A percentile compares a stretch with the other conserved stretches of the same genome.
Conservation (phyloP, 2,888 invertebrate species). For the Hoplodrina ambigua region DNA sequence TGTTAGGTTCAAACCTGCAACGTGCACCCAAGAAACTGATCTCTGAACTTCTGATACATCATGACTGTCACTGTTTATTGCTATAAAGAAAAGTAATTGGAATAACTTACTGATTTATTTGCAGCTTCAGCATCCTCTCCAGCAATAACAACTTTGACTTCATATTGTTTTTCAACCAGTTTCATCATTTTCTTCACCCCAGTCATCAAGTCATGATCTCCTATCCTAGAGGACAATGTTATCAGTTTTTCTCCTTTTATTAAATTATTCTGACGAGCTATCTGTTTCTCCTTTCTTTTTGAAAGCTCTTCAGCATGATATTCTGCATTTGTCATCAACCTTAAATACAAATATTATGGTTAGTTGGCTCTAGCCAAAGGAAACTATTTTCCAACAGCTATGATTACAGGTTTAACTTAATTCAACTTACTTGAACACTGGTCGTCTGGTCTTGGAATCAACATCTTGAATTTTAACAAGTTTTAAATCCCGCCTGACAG, state of each 20-base stretch:
- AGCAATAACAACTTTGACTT: constrained; percentile 91
- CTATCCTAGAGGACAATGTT: constrained; percentile 91
- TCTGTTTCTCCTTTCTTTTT: constrained; percentile 87
- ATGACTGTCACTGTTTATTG: not conserved
- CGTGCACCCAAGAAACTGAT: not conserved
- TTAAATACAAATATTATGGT: constrained; percentile 62
- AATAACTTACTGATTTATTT: constrained; percentile 73
- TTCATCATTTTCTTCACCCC: constrained; percentile 92
- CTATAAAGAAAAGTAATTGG: not conserved
- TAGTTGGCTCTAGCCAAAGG: too few relatives aligned
- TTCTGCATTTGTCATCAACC: constrained; percentile 92
- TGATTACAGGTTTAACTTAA: not conserved
- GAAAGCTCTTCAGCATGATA: constrained; percentile 91
- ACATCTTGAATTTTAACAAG: constrained; percentile 92
- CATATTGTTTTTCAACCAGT: constrained; percentile 92
- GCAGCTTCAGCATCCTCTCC: constrained; percentile 83
- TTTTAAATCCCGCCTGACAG: constrained; percentile 92
- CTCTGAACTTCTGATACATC: not conserved
- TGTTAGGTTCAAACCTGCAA: not conserved
- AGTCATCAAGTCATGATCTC: constrained; percentile 92
- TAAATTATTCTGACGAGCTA: constrained; percentile 76
- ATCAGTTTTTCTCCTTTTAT: constrained; percentile 92
- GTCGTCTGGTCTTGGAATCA: constrained; percentile 92
- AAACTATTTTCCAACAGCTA: not conserved
- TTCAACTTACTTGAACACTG: constrained; percentile 91